phyloP scores from a whole-genome alignment of 2,797 vertebrate species.

The Hybognathus amarus region DNA sequence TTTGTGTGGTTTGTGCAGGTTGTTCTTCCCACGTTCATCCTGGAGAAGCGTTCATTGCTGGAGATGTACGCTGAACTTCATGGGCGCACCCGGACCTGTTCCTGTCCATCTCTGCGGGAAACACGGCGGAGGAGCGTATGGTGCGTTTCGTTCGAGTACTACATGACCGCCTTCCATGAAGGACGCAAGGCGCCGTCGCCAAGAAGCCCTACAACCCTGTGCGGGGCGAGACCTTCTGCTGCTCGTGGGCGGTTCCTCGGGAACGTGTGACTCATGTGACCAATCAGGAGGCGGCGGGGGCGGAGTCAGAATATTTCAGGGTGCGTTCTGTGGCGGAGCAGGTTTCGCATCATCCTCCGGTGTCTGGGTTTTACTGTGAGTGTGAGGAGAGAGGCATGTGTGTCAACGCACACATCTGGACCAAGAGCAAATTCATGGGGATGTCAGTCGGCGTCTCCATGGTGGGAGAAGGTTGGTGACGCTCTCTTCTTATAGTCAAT shows the following conservation, averaged over 20 bases:
- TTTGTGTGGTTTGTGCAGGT: conserved; percentile 74
- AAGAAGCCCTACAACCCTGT: conserved; percentile 97
- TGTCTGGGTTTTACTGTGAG: conserved; percentile 95
- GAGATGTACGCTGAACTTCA: conserved; percentile 98
- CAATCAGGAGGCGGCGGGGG: conserved; percentile 53
- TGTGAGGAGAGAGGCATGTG: conserved; percentile 90
- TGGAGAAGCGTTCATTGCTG: conserved; percentile 94
- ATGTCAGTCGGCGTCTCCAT: conserved; percentile 97
- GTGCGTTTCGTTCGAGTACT: conserved; percentile 93
- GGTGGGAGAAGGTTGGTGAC: conserved; percentile 87
- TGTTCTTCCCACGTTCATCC: conserved; percentile 92
- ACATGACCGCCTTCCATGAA: conserved; percentile 94
- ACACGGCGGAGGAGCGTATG: conserved; percentile 89
- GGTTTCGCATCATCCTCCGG: conserved; percentile 92
- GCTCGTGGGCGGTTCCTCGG: conserved; percentile 92
- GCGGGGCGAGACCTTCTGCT: conserved; percentile 93
- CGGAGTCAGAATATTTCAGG: conserved; percentile 73
- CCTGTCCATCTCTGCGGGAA: conserved; percentile 85
- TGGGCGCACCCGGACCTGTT: conserved; percentile 95
- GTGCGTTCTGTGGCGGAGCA: conserved; percentile 91
- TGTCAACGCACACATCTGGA: conserved; percentile 89
- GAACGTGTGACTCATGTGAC: conserved; percentile 79
- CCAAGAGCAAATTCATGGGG: conserved; percentile 98
- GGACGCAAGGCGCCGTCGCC: conserved; percentile 90
- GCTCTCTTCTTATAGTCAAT: too few relatives aligned